Base-by-base conservation (phyloP, 2,888 invertebrate genomes). In the Pyralis farinalis region DNA sequence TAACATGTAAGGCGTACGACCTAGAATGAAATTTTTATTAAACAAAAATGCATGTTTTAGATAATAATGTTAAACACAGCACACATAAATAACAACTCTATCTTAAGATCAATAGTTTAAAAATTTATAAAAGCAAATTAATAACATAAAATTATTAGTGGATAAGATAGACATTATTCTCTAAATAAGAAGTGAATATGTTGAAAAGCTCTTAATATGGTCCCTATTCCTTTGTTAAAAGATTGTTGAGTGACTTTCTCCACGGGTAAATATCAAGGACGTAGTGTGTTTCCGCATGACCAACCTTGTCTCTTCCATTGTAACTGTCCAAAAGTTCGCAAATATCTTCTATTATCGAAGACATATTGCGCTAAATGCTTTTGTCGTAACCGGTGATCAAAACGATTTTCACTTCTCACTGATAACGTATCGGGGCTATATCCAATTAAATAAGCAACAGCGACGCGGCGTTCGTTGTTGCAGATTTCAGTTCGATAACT, bases 261-360 rank as follows among this genome's bases (percentile, higher is more conserved):
- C 1, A 5, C 20, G 4, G 12, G 3, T 1, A n/a, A 21, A 73
- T 70, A 70, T 56, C 73, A 72, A 78, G 73, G 74, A 49, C 55
- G 35, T 36, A 49, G 43, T 30, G 38, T 60, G 2, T 16, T 80
- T 83, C 79, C 78, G 80, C 74, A 74, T 79, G 65, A 53, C 62
- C 76, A 85, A 93, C 94, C 91, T 96, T 96, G 86, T 97, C 96
- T 70, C 96, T 91, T n/a, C 96, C 96, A 68, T 92, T 93, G 70
- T 96, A 95, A 34, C 93, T 94, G 50, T 95, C 94, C 54, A 97
- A 87, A 64, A 95, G 91, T 63, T 92, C 91, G 73, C 93, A 94
- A 68, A 93, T 90, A 86, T 91, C 91, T 66, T 89, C 88, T 37
- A 75, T 53, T 44, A 81, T 39, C 12, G 82, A 71, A 57, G 81